Evolutionary conservation across 2,113 vertebrate species (phyloP).

Genomic region (Myotis davidii): DNA sequence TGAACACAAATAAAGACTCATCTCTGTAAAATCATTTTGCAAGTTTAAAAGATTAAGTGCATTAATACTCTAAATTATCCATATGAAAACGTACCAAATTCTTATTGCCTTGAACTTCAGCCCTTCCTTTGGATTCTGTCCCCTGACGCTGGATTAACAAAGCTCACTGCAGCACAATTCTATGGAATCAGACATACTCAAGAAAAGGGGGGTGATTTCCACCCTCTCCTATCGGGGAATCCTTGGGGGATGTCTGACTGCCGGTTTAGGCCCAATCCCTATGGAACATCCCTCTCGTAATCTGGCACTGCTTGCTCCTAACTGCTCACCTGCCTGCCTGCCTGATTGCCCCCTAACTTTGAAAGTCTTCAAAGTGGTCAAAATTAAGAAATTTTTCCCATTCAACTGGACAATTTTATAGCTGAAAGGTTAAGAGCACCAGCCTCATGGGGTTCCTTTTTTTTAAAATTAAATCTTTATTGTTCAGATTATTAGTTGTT

Average conservation of each 20-base stretch:
- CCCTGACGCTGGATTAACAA: background rate
- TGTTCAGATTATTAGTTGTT: too few relatives aligned
- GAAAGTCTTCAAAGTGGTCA: background rate
- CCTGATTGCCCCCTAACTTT: too few relatives aligned
- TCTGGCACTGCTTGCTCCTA: too few relatives aligned
- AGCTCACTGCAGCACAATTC: background rate
- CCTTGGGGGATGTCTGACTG: too few relatives aligned
- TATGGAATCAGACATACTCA: background rate
- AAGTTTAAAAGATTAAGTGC: slow-evolving; percentile 41
- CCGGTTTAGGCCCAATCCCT: too few relatives aligned
- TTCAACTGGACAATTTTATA: background rate
- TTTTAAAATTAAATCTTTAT: too few relatives aligned
- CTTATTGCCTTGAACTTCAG: background rate
- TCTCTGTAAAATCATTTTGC: background rate
- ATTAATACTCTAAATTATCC: background rate
- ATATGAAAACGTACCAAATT: background rate
- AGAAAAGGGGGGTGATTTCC: background rate
- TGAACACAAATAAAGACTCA: background rate
- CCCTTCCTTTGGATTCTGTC: background rate
- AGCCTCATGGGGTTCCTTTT: background rate
- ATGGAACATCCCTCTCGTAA: too few relatives aligned
- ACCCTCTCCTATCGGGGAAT: too few relatives aligned
- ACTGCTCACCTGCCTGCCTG: too few relatives aligned
- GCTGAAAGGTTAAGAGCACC: background rate
- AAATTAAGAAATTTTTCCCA: background rate